phyloP scores from a whole-genome alignment of 1,140 invertebrate genomes.

The Panulirus ornatus region DNA sequence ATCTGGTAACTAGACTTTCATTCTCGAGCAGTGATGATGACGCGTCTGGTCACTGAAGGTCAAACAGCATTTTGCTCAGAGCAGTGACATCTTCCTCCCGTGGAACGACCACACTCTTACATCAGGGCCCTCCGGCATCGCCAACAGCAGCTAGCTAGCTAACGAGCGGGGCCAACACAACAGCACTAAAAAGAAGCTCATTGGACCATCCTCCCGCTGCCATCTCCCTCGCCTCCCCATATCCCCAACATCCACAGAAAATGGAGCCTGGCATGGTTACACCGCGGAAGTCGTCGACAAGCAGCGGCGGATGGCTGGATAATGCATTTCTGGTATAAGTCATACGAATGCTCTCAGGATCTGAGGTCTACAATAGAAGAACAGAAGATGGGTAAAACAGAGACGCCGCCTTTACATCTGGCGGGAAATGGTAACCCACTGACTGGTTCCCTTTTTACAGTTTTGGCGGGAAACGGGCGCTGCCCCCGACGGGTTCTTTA shows the following conservation, averaged over 20 bases:
- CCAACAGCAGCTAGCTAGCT: no score
- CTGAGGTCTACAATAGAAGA: background rate
- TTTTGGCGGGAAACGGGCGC: slow-evolving; percentile 27
- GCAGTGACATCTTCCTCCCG: no score
- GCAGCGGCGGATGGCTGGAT: slow-evolving; percentile 25
- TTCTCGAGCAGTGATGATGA: no score
- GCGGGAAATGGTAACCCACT: background rate
- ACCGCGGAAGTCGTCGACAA: slow-evolving; percentile 18
- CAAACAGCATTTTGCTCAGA: no score
- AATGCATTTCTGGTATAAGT: slow-evolving; percentile 59
- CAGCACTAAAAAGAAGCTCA: slow-evolving; percentile 3
- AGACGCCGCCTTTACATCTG: background rate
- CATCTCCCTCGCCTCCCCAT: background rate
- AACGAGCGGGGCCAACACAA: background rate
- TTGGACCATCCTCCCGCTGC: background rate
- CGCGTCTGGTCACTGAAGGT: no score
- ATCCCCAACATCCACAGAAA: background rate
- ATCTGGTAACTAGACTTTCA: no score
- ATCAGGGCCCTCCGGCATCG: no score
- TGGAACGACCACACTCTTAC: no score
- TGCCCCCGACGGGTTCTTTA: background rate
- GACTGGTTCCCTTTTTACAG: background rate
- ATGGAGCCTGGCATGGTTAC: slow-evolving; percentile 20
- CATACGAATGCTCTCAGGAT: background rate
- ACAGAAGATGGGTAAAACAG: background rate